Evolutionary conservation across 2,888 invertebrate genomes (phyloP).

Genomic region (Pachycephus smyrnensis): DNA sequence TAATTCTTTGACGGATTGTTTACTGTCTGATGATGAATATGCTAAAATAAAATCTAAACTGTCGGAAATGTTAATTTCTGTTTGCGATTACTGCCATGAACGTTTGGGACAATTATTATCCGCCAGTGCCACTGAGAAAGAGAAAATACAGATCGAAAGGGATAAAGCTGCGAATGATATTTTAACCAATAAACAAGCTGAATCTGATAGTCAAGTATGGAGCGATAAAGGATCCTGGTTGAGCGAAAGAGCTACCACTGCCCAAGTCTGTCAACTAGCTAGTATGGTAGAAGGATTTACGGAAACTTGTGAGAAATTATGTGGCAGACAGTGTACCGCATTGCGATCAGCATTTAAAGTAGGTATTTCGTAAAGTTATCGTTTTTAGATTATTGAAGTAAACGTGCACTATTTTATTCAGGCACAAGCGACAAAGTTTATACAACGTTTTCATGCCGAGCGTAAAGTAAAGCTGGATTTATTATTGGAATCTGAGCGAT

Average conservation of each 20-base stretch:
- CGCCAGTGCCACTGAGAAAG: constrained; percentile 79
- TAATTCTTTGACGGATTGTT: constrained; percentile 74
- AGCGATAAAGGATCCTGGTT: constrained; percentile 69
- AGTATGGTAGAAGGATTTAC: constrained; percentile 84
- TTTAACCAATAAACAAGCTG: constrained; percentile 39
- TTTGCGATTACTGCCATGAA: constrained; percentile 94
- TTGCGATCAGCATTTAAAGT: constrained; percentile 84
- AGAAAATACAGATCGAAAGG: constrained; percentile 54
- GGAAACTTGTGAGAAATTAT: constrained; percentile 79
- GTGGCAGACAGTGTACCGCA: constrained; percentile 81
- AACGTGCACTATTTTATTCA: constrained; percentile 16
- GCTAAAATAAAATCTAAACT: constrained; percentile 77
- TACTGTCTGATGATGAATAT: constrained; percentile 79
- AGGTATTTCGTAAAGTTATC: constrained; percentile 7
- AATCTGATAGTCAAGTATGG: constrained; percentile 35
- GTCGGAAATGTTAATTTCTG: constrained; percentile 81
- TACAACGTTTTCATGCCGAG: constrained; percentile 91
- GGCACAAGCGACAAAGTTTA: constrained; percentile 90
- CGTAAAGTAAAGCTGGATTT: constrained; percentile 86
- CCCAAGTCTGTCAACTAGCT: constrained; percentile 82
- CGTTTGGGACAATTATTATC: constrained; percentile 89
- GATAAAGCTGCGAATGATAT: constrained; percentile 50
- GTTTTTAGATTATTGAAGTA: neutral
- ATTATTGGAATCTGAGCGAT: constrained; percentile 89
- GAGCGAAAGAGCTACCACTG: constrained; percentile 78